Percentiles rank a stretch among this genome's conserved stretches.
These are phyloP conservation scores for Thalpophila matura DNA, from an alignment of 2,888 invertebrate genomes.

Conservation along the genomic window DNA sequence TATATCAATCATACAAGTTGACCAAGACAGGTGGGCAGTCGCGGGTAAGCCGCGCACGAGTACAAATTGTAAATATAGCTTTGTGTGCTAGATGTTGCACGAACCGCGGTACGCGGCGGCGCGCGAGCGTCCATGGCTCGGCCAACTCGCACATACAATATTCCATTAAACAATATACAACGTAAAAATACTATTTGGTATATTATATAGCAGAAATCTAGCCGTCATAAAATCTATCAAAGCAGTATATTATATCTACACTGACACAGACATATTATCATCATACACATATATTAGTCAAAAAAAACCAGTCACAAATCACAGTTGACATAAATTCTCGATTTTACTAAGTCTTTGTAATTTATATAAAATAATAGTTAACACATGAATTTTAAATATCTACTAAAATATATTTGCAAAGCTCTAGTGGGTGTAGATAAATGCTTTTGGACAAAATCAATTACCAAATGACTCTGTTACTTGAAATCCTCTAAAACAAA, in stretches of 20 bases:
- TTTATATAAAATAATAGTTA: constrained; percentile 84
- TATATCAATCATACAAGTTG: constrained; percentile 82
- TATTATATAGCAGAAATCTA: constrained; percentile 89
- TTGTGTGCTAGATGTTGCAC: constrained; percentile 29
- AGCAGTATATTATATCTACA: constrained; percentile 85
- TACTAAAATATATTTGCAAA: constrained; percentile 78
- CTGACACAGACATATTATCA: constrained; percentile 81
- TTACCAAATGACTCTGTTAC: constrained; percentile 53
- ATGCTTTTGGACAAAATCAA: constrained; percentile 78
- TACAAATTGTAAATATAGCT: constrained; percentile 43
- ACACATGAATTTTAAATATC: constrained; percentile 79
- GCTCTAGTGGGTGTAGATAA: constrained; percentile 79
- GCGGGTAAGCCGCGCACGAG: constrained; percentile 51
- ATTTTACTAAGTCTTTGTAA: constrained; percentile 90
- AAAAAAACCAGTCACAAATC: constrained; percentile 90
- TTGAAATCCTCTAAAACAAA: constrained; percentile 58
- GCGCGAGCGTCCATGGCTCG: constrained; percentile 56
- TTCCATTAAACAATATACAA: constrained; percentile 88
- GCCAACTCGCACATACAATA: constrained; percentile 80
- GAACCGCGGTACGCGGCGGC: constrained; percentile 36
- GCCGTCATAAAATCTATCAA: constrained; percentile 89
- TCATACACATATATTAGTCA: constrained; percentile 87
- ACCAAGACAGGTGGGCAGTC: constrained; percentile 60
- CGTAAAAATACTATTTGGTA: constrained; percentile 91
- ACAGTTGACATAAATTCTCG: constrained; percentile 90